Percentiles rank a stretch among this genome's conserved stretches.
phyloP scores from a whole-genome alignment of 2,797 vertebrate species.

The Diglossa cyanea region DNA sequence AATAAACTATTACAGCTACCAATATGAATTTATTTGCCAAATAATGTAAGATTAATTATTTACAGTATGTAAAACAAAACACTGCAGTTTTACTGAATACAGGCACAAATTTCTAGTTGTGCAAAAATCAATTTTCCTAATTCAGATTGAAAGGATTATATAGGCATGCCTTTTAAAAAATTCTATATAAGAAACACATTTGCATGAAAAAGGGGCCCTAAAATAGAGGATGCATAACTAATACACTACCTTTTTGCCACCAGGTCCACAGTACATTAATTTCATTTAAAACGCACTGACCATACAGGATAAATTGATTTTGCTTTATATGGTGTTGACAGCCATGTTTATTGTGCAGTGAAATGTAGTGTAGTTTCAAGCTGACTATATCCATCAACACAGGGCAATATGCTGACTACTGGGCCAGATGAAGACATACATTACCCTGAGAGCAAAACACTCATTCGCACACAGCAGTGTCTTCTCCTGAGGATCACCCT shows the following conservation, averaged over 20 bases:
- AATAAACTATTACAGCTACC: background rate
- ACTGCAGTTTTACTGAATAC: background rate
- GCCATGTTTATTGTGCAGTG: slow-evolving; percentile 99
- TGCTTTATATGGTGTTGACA: slow-evolving; percentile 98
- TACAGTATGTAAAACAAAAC: background rate
- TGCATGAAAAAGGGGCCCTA: slow-evolving; percentile 58
- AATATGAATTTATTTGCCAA: background rate
- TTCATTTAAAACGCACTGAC: slow-evolving; percentile 98
- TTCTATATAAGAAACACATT: slow-evolving; percentile 1
- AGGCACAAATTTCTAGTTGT: background rate
- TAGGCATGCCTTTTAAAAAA: background rate
- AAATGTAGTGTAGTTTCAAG: slow-evolving; percentile 95
- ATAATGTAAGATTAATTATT: background rate
- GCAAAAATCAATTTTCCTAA: background rate
- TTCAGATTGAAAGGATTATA: background rate
- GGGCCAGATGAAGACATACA: slow-evolving; percentile 99
- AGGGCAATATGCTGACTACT: slow-evolving; percentile 96
- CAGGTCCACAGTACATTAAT: slow-evolving; percentile 93
- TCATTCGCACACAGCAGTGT: slow-evolving; percentile 87
- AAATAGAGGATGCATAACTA: slow-evolving; percentile 84
- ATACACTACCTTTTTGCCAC: slow-evolving; percentile 86
- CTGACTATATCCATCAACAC: slow-evolving; percentile 98
- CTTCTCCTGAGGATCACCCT: slow-evolving; percentile 85
- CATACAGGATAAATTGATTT: slow-evolving; percentile 99
- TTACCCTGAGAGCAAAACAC: slow-evolving; percentile 91